These are phyloP conservation scores for Ophion obscuratus DNA, from an alignment of 2,888 invertebrate species.

Conservation along the genomic window DNA sequence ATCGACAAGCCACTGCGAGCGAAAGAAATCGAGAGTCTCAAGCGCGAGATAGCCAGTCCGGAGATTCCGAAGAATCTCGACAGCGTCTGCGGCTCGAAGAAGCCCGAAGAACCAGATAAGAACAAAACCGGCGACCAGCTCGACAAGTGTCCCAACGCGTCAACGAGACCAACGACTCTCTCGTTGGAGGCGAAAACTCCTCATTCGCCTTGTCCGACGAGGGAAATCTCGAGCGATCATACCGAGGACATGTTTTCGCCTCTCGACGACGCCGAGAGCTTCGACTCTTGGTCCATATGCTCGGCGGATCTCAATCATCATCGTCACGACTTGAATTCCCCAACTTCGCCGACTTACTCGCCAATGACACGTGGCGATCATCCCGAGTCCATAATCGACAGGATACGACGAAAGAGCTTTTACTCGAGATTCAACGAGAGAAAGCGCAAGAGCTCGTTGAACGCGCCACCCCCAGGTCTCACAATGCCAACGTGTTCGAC, in stretches of 20 bases:
- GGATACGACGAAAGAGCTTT: constrained; percentile 95
- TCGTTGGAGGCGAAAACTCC: constrained; percentile 20
- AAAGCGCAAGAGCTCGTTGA: constrained; percentile 89
- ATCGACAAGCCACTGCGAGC: constrained; percentile 74
- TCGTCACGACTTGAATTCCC: constrained; percentile 82
- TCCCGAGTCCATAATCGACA: constrained; percentile 91
- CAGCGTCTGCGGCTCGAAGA: background rate
- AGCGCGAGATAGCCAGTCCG: constrained; percentile 65
- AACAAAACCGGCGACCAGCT: constrained; percentile 1
- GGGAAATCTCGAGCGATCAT: constrained; percentile 39
- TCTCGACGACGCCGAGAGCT: constrained; percentile 86
- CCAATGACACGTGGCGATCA: constrained; percentile 72
- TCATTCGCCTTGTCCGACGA: background rate
- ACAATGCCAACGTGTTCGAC: constrained; percentile 76
- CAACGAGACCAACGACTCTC: constrained; percentile 41
- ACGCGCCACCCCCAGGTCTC: constrained; percentile 85
- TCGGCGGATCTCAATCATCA: constrained; percentile 84
- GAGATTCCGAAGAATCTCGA: constrained; percentile 60
- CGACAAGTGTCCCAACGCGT: constrained; percentile 2
- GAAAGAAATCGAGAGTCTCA: constrained; percentile 72
- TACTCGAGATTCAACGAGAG: constrained; percentile 95
- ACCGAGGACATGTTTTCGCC: constrained; percentile 84
- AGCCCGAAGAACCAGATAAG: background rate
- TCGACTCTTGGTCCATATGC: constrained; percentile 89
- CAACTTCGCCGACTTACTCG: constrained; percentile 83